Percentiles rank a stretch among this genome's conserved stretches.
These are phyloP conservation scores for Ostrea denselamellosa DNA, from an alignment of 1,140 invertebrate species.

Conservation along the genomic window DNA sequence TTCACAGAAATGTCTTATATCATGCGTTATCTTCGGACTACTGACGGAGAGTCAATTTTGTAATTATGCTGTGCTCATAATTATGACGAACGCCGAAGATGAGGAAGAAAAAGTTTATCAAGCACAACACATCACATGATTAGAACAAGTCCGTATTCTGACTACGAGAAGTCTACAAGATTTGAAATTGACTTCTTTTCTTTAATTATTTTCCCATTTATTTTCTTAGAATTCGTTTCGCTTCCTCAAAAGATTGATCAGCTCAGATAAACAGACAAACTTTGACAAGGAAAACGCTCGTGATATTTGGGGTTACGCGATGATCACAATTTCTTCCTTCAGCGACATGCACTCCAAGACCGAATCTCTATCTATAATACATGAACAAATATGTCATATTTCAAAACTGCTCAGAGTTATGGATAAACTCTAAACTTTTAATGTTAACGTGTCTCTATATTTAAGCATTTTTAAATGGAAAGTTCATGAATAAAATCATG, in stretches of 20 bases:
- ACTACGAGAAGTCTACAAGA: conserved; percentile 21
- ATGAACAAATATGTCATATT: not conserved
- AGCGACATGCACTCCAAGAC: not conserved
- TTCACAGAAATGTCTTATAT: conserved; percentile 36
- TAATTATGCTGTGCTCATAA: conserved; percentile 31
- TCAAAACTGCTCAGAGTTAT: not conserved
- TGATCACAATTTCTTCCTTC: not conserved
- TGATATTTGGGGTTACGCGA: conserved; percentile 19
- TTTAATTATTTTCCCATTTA: conserved; percentile 36
- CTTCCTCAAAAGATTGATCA: conserved; percentile 28
- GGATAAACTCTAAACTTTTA: no score
- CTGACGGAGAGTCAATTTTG: conserved; percentile 34
- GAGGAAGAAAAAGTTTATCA: conserved; percentile 32
- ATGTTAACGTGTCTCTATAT: no score
- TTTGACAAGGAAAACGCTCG: conserved; percentile 20
- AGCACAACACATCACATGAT: conserved; percentile 32
- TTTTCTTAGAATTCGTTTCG: conserved; percentile 24
- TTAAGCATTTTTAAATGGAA: no score
- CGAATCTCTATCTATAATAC: not conserved
- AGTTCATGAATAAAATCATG: no score
- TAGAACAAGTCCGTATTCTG: not conserved
- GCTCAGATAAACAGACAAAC: conserved; percentile 21
- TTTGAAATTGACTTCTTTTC: conserved; percentile 38
- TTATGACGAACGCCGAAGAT: conserved; percentile 27
- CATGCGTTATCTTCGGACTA: conserved; percentile 14